These are phyloP conservation scores for Cardiocondyla obscurior DNA, from an alignment of 1,140 invertebrate genomes.

Conservation along the genomic window DNA sequence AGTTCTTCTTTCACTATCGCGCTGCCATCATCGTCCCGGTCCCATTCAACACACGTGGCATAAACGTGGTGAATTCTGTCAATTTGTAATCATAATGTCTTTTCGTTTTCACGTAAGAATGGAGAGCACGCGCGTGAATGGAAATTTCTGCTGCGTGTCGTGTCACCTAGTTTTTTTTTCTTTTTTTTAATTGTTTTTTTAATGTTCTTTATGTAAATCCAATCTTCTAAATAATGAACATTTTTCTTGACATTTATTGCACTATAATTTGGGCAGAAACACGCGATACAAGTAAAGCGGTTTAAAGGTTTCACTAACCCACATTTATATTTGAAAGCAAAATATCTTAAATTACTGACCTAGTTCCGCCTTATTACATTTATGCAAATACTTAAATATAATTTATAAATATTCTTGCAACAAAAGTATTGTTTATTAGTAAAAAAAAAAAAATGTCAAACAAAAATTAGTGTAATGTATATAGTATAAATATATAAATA, in stretches of 20 bases:
- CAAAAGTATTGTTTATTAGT: too few species aligned
- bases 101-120: constrained; percentile 5
- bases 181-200: too few species aligned
- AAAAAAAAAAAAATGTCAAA: too few species aligned
- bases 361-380: constrained; percentile 71
- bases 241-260: constrained; percentile 6
- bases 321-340: constrained; percentile 83
- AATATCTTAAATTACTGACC: constrained; percentile 81
- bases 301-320: constrained; percentile 83
- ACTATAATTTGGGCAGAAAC: constrained; percentile 73
- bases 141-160: not conserved
- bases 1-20: constrained; percentile 77
- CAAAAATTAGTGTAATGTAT: too few species aligned
- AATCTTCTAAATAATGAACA: too few species aligned
- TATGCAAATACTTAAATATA: constrained; percentile 50
- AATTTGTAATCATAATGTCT: constrained; percentile 55
- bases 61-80: constrained; percentile 56
- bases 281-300: constrained; percentile 74
- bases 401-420: constrained; percentile 6
- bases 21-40: constrained; percentile 46
- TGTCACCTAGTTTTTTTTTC: not conserved
- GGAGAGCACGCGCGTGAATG: not conserved
- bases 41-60: constrained; percentile 56
- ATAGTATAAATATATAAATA: too few species aligned
- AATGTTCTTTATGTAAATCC: not conserved